phyloP scores from a whole-genome alignment of 2,888 invertebrate species.

The Nebria brevicollis region DNA sequence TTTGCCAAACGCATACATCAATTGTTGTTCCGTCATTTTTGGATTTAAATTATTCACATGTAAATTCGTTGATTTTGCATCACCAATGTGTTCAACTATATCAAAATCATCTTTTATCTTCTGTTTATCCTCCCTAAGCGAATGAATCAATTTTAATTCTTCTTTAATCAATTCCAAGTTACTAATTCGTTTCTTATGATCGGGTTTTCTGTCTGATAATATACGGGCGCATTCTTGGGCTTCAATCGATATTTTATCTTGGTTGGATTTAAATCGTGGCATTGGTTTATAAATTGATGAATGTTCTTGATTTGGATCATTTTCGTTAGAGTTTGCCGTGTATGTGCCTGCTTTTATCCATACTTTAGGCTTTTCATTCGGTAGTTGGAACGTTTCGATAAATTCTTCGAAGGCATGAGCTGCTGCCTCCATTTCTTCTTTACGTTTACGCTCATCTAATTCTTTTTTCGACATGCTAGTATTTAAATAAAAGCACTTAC shows the following conservation, averaged over 20 bases:
- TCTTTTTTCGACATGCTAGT: slow-evolving; percentile 72
- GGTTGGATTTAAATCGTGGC: slow-evolving; percentile 71
- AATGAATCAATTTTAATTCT: slow-evolving; percentile 93
- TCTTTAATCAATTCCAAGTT: slow-evolving; percentile 98
- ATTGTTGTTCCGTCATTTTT: slow-evolving; percentile 91
- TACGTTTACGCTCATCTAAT: slow-evolving; percentile 81
- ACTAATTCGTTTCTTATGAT: slow-evolving; percentile 87
- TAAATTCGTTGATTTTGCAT: slow-evolving; percentile 96
- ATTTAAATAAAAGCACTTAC: neutral
- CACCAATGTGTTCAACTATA: slow-evolving; percentile 79
- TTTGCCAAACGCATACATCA: slow-evolving; percentile 96
- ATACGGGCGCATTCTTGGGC: slow-evolving; percentile 74
- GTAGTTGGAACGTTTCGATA: slow-evolving; percentile 92
- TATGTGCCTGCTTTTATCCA: slow-evolving; percentile 97
- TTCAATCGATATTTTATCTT: slow-evolving; percentile 67
- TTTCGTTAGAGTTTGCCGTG: slow-evolving; percentile 87
- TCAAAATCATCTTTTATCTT: slow-evolving; percentile 75
- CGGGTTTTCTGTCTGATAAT: slow-evolving; percentile 69
- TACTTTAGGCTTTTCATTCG: slow-evolving; percentile 80
- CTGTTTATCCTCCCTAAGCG: slow-evolving; percentile 91
- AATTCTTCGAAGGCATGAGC: slow-evolving; percentile 95
- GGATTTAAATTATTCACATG: slow-evolving; percentile 97
- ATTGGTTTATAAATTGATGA: slow-evolving; percentile 91
- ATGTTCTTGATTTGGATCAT: slow-evolving; percentile 78
- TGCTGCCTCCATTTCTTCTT: slow-evolving; percentile 87